phyloP scores from a whole-genome alignment of 2,797 vertebrate species.

The Xyrichtys novacula region DNA sequence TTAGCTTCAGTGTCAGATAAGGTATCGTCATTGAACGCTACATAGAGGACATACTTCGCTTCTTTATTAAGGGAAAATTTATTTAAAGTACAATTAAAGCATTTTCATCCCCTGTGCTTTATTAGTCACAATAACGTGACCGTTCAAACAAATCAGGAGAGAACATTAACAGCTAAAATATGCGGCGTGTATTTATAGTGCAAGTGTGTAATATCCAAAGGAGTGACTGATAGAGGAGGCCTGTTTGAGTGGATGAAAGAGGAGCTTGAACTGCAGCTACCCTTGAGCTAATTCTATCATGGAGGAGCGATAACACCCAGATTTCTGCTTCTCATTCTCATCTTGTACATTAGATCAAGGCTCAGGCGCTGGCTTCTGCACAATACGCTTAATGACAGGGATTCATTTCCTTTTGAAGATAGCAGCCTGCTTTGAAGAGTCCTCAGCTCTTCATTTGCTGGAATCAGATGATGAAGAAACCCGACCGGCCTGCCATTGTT shows the following conservation, averaged over 20 bases:
- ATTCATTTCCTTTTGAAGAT: conserved; percentile 62
- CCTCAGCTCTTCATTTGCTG: conserved; percentile 50
- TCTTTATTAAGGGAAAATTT: conserved; percentile 4
- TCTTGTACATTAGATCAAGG: conserved; percentile 68
- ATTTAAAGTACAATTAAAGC: background rate
- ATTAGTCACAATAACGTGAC: conserved; percentile 5
- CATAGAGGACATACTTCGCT: background rate
- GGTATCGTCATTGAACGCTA: too few relatives aligned
- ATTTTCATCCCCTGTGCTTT: background rate
- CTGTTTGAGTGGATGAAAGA: conserved; percentile 70
- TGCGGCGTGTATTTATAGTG: conserved; percentile 50
- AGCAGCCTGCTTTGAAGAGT: conserved; percentile 67
- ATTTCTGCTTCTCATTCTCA: conserved; percentile 69
- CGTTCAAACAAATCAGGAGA: conserved; percentile 10
- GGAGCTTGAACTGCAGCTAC: conserved; percentile 55
- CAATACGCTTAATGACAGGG: conserved; percentile 57
- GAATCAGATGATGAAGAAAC: conserved; percentile 56
- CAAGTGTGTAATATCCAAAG: conserved; percentile 9
- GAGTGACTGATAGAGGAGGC: conserved; percentile 41
- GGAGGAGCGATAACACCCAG: conserved; percentile 62
- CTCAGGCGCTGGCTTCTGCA: conserved; percentile 44
- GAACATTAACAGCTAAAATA: conserved; percentile 37
- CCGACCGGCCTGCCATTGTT: conserved; percentile 50
- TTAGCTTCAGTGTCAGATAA: too few relatives aligned
- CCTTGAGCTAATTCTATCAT: conserved; percentile 74